Evolutionary conservation across 2,797 vertebrate genomes (phyloP), one percentile per base, ranked within the genome.

Genomic region (Acrossocheilus wenchowensis): DNA sequence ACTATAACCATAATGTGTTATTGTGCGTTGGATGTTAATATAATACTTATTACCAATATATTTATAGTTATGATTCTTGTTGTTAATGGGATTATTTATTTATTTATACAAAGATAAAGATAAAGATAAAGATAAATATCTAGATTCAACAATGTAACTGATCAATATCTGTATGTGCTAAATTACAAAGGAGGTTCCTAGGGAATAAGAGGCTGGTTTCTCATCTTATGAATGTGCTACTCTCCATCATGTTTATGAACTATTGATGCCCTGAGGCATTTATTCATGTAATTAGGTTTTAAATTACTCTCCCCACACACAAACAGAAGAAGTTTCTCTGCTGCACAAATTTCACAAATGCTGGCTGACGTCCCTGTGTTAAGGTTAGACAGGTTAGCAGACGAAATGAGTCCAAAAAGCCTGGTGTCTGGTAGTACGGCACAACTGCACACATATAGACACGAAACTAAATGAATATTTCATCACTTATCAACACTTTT

Each of bases 241-340:
- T 52, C 48, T 62, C n/a, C 11, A 5, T 72, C 48, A 30, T 80
- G 81, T 41, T 73, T 84, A 72, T 83, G 74, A 78, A 83, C 82
- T 41, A 72, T 5, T n/a, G 66, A 83, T 52, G 66, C 43, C 81
- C 77, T 79, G 50, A 72, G 84, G 83, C 87, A 81, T 81, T 66
- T 43, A 79, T 86, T 80, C 88, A 64, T 91, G 92, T 94, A 94
- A 94, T 95, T 93, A 94, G 88, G 90, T 64, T 91, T 94, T 94
- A 89, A 75, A 94, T 92, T 90, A 90, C 90, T 92, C 82, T 85
- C 90, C 85, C 60, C 77, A 72, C 12, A 79, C 81, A 30, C 89
- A 43, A 45, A n/a, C 72, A 17, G 48, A 17, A 68, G 48, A 60
- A 78, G 91, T 88, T 89, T 91, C 91, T 89, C 8, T 17, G 1